A percentile compares a stretch with the other conserved stretches of the same genome.
phyloP scores from a whole-genome alignment of 2,113 vertebrate genomes.

The Microcebus tavaratra region DNA sequence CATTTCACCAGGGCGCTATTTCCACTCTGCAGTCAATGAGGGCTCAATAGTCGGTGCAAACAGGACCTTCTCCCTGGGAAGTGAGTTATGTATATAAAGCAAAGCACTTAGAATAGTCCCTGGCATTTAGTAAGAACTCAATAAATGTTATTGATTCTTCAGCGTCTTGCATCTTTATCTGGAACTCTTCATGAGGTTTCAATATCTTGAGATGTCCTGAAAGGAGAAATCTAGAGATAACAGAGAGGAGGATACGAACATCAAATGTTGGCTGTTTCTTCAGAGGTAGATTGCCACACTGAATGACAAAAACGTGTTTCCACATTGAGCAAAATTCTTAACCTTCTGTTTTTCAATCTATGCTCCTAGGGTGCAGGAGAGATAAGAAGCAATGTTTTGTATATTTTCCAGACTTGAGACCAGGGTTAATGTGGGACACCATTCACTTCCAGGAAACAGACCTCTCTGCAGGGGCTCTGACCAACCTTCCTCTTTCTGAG shows the following conservation, averaged over 20 bases:
- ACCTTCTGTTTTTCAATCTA: conserved; percentile 3
- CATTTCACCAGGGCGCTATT: background rate
- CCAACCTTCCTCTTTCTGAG: background rate
- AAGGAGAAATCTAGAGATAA: conserved; percentile 52
- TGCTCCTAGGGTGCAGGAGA: background rate
- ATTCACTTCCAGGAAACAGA: background rate
- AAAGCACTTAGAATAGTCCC: conserved; percentile 13
- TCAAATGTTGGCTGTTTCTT: background rate
- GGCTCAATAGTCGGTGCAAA: background rate
- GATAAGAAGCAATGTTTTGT: background rate
- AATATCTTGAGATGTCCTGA: conserved; percentile 44
- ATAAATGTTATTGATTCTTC: conserved; percentile 16
- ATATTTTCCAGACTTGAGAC: background rate
- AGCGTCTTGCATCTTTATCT: conserved; percentile 53
- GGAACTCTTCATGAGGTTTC: conserved; percentile 49
- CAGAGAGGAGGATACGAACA: background rate
- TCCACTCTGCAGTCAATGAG: background rate
- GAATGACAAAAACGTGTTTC: background rate
- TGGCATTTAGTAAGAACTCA: conserved; percentile 52
- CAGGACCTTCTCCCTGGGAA: background rate
- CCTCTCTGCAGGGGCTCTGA: background rate
- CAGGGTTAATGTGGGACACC: background rate
- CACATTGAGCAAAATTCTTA: background rate
- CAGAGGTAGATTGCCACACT: background rate
- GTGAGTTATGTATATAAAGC: background rate